Evolutionary conservation across 2,797 vertebrate genomes (phyloP).

Genomic region (Leucoraja ocellata): DNA sequence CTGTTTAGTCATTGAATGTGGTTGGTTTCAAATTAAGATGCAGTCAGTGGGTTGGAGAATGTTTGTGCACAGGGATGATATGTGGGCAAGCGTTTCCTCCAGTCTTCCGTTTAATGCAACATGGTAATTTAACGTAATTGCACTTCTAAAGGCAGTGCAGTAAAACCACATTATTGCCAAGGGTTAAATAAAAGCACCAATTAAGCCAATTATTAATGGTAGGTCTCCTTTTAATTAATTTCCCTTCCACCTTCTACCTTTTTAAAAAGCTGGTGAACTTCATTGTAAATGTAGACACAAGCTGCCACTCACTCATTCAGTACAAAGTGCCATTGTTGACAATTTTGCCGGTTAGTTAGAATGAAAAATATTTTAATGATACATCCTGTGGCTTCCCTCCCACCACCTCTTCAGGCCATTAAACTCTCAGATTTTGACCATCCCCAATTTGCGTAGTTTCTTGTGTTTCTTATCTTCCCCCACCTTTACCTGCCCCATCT

Average conservation of each 20-base stretch:
- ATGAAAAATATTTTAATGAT: background rate
- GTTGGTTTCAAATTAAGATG: conserved; percentile 2
- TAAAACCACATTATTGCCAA: background rate
- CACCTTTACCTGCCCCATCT: too few species aligned
- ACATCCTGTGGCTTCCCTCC: too few species aligned
- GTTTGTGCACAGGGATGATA: background rate
- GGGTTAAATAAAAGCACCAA: conserved; percentile 24
- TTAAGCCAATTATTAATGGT: conserved; percentile 18
- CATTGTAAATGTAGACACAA: background rate
- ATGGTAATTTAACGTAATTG: conserved; percentile 26
- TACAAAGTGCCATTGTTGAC: background rate
- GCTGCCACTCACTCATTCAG: background rate
- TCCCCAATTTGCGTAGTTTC: too few species aligned
- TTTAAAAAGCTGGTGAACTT: background rate
- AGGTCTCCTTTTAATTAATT: conserved; percentile 7
- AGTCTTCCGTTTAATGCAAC: background rate
- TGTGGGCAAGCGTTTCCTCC: background rate
- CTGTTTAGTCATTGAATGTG: conserved; percentile 10
- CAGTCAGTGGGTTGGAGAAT: background rate
- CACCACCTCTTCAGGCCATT: too few species aligned
- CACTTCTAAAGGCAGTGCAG: background rate
- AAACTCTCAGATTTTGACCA: too few species aligned
- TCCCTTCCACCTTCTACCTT: background rate
- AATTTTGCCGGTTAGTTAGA: background rate
- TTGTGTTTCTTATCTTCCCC: too few species aligned